Evolutionary conservation across 2,797 vertebrate genomes (phyloP).

Genomic region (Acipenser transmontanus): DNA sequence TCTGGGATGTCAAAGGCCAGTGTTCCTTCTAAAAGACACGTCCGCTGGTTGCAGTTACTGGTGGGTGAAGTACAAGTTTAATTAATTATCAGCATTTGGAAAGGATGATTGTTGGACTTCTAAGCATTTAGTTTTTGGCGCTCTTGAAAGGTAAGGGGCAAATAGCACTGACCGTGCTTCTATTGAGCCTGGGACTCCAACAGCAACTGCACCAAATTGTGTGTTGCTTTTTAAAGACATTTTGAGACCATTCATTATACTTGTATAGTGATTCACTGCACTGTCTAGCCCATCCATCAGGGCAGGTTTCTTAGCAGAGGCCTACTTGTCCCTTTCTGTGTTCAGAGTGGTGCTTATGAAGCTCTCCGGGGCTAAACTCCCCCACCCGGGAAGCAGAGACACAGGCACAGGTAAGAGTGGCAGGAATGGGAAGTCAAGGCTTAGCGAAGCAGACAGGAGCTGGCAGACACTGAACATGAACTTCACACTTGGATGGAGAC

Average conservation of each 20-base stretch:
- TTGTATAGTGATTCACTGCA: background rate
- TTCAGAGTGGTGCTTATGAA: constrained; percentile 16
- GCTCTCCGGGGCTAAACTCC: constrained; percentile 3
- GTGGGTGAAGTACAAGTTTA: no score
- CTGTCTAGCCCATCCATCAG: no score
- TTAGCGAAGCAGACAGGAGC: constrained; percentile 60
- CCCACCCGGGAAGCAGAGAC: constrained; percentile 19
- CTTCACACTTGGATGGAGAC: constrained; percentile 52
- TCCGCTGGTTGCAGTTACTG: no score
- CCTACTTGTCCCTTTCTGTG: no score
- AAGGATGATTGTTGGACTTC: no score
- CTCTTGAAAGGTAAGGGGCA: no score
- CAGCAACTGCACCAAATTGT: constrained; percentile 12
- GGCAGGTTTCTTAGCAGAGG: no score
- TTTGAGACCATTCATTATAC: background rate
- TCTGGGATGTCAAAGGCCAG: no score
- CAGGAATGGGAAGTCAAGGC: constrained; percentile 38
- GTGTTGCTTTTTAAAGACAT: background rate
- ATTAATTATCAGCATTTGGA: no score
- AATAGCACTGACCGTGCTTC: no score
- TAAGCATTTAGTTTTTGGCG: no score
- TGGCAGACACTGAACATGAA: constrained; percentile 80
- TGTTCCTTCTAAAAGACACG: no score
- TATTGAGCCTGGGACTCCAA: constrained; percentile 18
- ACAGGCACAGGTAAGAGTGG: constrained; percentile 28